Base-by-base conservation (phyloP, 35 echinoderm and acorn worm genomes). In the Ptychodera flava region DNA sequence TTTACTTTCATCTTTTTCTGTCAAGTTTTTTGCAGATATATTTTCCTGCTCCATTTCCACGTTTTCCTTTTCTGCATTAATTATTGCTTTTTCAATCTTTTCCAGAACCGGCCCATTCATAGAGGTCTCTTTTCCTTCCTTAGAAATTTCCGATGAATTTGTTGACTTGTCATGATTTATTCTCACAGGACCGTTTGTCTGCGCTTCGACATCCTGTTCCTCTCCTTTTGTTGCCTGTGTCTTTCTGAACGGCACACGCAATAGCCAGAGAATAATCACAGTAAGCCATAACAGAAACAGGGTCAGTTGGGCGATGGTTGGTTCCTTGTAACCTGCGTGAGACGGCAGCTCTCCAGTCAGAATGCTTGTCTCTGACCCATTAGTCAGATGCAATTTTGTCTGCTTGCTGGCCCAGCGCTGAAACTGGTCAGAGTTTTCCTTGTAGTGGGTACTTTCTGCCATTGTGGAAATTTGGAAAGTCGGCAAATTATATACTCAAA, bases 251-350 rank as follows among this genome's bases (percentile, higher is more conserved):
- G 89, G n/a, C 32, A 30, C 36, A 32, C 91, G 81, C 30, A 88
- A 78, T 1, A 78, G 36, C 82, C 81, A 78, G n/a, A 92, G n/a
- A 28, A 88, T 28, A 22, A 88, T 36, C 22, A 82, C 64, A 75
- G 84, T 64, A 12, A 92, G 29, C 91, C 91, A 92, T 2, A 92
- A 33, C 28, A 92, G 38, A 28, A 92, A 88, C 52, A 89, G 38
- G 0, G 87, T 92, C 1, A 79, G 27, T 52, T 92, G 91, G 28
- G 86, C 52, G 37, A 88, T 89, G 30, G 91, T 92, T 31, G 33
- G 32, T 37, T 80, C 6, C 0, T 87, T 76, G 76, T 78, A 87
- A 34, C 79, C 76, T 35, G 79, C 86, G 15, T 87, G 6, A 64
- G 45, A 22, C 22, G 6, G 45, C 22, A 64, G 45, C 6, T 64